Conservation (phyloP, 2,888 invertebrate genomes). For the Odontothrips loti region DNA sequence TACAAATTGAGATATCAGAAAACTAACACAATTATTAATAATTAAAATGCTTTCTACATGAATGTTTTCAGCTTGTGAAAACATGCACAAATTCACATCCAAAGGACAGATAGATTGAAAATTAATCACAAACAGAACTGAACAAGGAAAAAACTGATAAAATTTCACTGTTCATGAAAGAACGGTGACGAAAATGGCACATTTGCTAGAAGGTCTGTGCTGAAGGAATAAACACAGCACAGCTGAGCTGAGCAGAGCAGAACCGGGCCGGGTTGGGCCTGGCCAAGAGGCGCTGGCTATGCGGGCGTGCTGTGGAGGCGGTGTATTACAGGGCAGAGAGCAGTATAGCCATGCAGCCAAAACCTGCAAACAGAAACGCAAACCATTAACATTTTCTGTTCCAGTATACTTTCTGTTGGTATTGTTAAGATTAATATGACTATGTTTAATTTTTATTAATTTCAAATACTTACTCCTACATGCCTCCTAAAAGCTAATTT, state of each 20-base stretch:
- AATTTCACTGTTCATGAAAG: background rate
- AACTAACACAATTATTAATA: background rate
- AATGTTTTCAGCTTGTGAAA: constrained; percentile 8
- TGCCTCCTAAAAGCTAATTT: background rate
- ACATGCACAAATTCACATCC: background rate
- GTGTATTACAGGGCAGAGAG: background rate
- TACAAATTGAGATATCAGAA: background rate
- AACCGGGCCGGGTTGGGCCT: background rate
- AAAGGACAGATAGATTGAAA: background rate
- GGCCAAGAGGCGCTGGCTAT: background rate
- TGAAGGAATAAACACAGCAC: background rate
- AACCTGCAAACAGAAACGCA: background rate
- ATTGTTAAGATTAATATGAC: no score
- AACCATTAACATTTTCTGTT: background rate
- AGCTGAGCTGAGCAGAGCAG: background rate
- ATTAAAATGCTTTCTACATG: background rate
- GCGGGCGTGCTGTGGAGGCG: background rate
- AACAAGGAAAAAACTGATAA: background rate
- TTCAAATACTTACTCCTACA: background rate
- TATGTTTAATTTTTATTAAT: no score
- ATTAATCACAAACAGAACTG: background rate
- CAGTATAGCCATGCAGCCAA: constrained; percentile 4
- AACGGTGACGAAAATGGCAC: constrained; percentile 10
- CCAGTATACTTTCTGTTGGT: no score
- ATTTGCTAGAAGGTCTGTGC: constrained; percentile 10